These are phyloP conservation scores for Cardiocondyla obscurior DNA, from an alignment of 1,140 invertebrate species.

Conservation along the genomic window DNA sequence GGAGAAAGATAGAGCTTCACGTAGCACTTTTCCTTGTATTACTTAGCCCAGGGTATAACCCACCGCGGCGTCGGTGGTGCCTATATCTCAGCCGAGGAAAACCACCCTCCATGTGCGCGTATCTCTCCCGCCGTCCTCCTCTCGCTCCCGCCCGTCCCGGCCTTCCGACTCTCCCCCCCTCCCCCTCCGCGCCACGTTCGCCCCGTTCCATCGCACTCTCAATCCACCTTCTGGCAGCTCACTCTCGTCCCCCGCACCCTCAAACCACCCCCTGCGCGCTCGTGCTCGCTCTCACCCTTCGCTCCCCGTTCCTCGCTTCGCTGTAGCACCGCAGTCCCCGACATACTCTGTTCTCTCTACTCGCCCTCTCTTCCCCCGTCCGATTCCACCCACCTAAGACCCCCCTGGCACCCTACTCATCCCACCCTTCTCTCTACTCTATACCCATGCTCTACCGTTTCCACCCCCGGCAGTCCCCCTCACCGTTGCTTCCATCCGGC, in stretches of 20 bases:
- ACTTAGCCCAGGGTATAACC: conserved; percentile 80
- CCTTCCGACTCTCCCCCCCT: too few relatives aligned
- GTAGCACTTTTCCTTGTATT: conserved; percentile 82
- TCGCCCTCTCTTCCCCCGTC: conserved; percentile 54
- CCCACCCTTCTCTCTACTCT: conserved; percentile 59
- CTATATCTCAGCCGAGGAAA: conserved; percentile 80
- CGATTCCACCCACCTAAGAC: conserved; percentile 61
- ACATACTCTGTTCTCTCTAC: conserved; percentile 82
- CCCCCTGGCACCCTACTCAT: conserved; percentile 66
- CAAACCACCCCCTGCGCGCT: conserved; percentile 56
- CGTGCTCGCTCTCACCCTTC: conserved; percentile 47
- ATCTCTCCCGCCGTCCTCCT: conserved; percentile 77
- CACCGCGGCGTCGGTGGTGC: conserved; percentile 73
- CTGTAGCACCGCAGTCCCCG: conserved; percentile 74
- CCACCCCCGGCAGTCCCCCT: conserved; percentile 64
- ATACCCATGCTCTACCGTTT: conserved; percentile 44
- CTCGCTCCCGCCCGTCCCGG: conserved; percentile 64
- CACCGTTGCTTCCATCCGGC: conserved; percentile 62
- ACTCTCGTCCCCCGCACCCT: conserved; percentile 76
- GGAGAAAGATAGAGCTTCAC: conserved; percentile 62
- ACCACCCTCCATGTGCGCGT: conserved; percentile 81
- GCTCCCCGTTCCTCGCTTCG: conserved; percentile 47
- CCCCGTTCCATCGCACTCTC: conserved; percentile 61
- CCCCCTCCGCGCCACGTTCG: conserved; percentile 36
- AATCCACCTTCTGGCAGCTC: conserved; percentile 69